Evolutionary conservation across 2,888 invertebrate genomes (phyloP), one percentile per base, ranked within the genome.

Genomic region (Lottia gigantea): DNA sequence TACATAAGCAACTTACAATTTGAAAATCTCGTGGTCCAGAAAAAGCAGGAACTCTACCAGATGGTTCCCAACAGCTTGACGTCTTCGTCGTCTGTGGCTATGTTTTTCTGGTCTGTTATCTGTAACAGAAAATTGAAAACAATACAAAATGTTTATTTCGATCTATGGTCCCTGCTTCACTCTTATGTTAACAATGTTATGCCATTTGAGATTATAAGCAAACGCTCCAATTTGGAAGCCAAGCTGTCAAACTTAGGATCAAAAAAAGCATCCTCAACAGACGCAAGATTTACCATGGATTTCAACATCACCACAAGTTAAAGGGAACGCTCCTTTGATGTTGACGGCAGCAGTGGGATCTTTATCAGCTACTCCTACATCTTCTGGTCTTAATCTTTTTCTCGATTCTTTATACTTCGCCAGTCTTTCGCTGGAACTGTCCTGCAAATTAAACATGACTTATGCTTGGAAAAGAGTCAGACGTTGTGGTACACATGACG

Each of bases 11-110:
- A 8, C 55, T 8, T 23, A 55, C 55, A 55, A 55, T 23, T 55
- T 55, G 23, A 23, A 55, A 8, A 55, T 55, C 14, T 55, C 55
- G 23, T 55, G 55, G 45, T 68, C 68, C 2, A 68, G 40, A 6
- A 68, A 19, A 16, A 68, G 23, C 46, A 68, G 64, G 49, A 49
- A 47, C 23, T 68, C 68, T 16, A 68, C 64, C 15, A 47, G 47
- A 55, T 68, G 68, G 16, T 49, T 64, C 31, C 63, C 47, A 3
- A 15, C 19, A 25, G 23, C 47, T 40, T 68, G 68, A 0, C 68
- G 64, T 31, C 49, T 64, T 14, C 26, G 46, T 49, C 68, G 46
- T 49, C 47, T 12, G 4, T 46, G 31, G 15, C 15, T 16, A 1
- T 19, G 47, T 23, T 25, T 14, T n/a, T 26, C 16, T 23, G 12